Evolutionary conservation across 2,113 vertebrate genomes (phyloP).

Genomic region (Lethenteron reissneri): DNA sequence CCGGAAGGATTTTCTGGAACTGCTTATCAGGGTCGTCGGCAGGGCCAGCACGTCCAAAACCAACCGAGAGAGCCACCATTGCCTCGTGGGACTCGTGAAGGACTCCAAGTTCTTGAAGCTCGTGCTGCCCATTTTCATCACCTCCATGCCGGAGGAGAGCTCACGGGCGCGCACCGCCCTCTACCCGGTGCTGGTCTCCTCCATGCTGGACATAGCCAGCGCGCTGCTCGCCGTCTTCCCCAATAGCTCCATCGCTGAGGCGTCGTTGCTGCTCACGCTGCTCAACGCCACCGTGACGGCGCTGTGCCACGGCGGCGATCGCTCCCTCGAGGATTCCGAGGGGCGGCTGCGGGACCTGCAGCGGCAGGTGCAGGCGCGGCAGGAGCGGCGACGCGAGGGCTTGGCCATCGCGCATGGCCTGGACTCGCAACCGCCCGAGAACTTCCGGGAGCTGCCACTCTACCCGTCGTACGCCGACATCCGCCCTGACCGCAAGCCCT

Average conservation of each 20-base stretch:
- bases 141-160: conserved; percentile 32
- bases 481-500: conserved; percentile 32
- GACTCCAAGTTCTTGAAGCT: conserved; percentile 45
- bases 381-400: conserved; percentile 44
- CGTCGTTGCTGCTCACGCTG: conserved; percentile 36
- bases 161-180: conserved; percentile 20
- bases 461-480: conserved; percentile 53
- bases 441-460: conserved; percentile 42
- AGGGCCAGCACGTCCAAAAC: conserved; percentile 38
- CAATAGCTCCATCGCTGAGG: conserved; percentile 38
- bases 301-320: conserved; percentile 35
- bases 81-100: conserved; percentile 38
- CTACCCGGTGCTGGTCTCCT: conserved; percentile 38
- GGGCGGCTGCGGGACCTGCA: conserved; percentile 31
- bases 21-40: conserved; percentile 41
- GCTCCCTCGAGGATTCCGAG: conserved; percentile 28
- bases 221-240: conserved; percentile 25
- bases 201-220: conserved; percentile 41
- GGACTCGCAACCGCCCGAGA: conserved; percentile 29
- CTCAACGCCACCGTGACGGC: conserved; percentile 33
- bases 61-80: conserved; percentile 35
- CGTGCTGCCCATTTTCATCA: conserved; percentile 37
- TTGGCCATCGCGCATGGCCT: conserved; percentile 25
- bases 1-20: conserved; percentile 31
- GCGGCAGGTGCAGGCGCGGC: conserved; percentile 31